Conservation (phyloP, 2,888 invertebrate species). For the Leptopilina myrica region DNA sequence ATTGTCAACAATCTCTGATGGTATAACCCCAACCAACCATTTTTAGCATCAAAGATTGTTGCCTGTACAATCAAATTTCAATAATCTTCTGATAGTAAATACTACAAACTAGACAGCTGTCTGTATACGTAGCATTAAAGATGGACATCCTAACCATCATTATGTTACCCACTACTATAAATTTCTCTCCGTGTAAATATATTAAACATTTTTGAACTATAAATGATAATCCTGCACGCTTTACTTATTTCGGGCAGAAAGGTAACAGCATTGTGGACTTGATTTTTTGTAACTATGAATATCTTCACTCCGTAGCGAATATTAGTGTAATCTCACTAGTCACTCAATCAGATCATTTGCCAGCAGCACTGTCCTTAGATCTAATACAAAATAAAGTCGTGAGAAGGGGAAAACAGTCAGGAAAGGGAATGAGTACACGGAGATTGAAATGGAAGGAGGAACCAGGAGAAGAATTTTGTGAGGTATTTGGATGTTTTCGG, state of each 20-base stretch:
- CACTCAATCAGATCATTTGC: constrained; percentile 31
- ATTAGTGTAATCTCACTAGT: background rate
- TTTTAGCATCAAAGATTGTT: no score
- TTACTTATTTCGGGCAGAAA: background rate
- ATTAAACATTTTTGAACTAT: no score
- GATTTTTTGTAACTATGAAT: constrained; percentile 22
- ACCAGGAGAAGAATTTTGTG: background rate
- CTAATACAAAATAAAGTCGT: background rate
- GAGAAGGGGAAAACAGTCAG: background rate
- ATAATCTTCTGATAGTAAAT: no score
- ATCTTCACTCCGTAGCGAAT: background rate
- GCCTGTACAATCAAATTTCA: no score
- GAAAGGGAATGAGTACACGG: background rate
- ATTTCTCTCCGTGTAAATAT: no score
- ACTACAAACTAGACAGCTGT: no score
- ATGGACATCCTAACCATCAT: no score
- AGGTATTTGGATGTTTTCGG: no score
- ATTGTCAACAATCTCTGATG: no score
- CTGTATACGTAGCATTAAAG: no score
- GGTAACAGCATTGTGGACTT: constrained; percentile 37
- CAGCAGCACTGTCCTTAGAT: background rate
- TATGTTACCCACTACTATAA: no score
- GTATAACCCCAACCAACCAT: no score
- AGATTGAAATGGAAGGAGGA: background rate
- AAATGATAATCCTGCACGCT: background rate